Evolutionary conservation across 92 coral and sea anemone genomes (phyloP).

Genomic region (Porites divaricata): DNA sequence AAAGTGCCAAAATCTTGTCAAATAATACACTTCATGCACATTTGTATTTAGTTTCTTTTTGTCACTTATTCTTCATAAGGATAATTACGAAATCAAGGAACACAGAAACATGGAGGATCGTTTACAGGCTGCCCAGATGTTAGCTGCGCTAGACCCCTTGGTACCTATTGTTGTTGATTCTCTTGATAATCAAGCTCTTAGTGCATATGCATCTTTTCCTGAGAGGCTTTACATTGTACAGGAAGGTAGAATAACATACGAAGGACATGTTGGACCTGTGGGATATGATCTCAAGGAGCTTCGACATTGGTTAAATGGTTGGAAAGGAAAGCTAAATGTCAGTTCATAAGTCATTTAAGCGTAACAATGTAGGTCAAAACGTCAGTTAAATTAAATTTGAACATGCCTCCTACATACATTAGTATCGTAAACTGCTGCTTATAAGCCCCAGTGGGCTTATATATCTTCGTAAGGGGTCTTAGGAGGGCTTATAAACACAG

Average conservation of each 20-base stretch:
- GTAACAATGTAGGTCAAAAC: neutral
- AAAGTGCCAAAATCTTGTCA: no score
- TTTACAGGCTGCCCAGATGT: constrained; percentile 52
- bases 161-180: constrained; percentile 66
- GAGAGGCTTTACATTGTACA: constrained; percentile 60
- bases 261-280: constrained; percentile 50
- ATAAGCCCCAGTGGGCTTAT: no score
- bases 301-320: constrained; percentile 49
- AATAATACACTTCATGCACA: no score
- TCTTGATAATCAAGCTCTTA: constrained; percentile 52
- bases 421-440: no score
- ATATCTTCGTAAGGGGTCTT: no score
- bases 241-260: constrained; percentile 64
- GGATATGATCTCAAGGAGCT: constrained; percentile 56
- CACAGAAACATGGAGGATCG: constrained; percentile 58
- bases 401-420: no score
- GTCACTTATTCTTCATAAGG: neutral
- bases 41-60: neutral
- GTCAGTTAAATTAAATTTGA: no score
- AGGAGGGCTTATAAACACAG: no score
- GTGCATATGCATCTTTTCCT: constrained; percentile 60
- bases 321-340: constrained; percentile 29
- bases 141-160: constrained; percentile 51
- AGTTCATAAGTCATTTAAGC: neutral
- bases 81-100: constrained; percentile 6